A percentile compares a stretch with the other conserved stretches of the same genome.
Evolutionary conservation across 1,140 invertebrate genomes (phyloP).

Genomic region (Rhopalosiphum maidis): DNA sequence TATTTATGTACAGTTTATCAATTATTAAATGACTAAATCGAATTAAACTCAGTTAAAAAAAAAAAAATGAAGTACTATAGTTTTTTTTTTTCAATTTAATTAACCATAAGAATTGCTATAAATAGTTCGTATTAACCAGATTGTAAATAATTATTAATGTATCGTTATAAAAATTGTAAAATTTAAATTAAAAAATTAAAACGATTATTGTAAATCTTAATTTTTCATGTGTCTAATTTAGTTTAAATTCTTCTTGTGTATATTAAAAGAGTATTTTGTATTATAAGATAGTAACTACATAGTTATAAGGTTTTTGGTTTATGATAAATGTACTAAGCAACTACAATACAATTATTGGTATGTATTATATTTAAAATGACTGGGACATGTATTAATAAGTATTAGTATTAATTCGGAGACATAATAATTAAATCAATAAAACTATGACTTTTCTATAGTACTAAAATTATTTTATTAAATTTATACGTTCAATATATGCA

Average conservation of each 20-base stretch:
- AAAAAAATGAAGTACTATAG: no score
- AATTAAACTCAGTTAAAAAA: no score
- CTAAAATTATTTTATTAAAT: not conserved
- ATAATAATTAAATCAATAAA: not conserved
- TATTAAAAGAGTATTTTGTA: not conserved
- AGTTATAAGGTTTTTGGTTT: not conserved
- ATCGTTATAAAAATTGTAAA: rapidly evolving
- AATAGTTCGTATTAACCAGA: not conserved
- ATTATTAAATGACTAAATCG: not conserved
- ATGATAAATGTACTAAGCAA: not conserved
- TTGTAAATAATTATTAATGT: not conserved
- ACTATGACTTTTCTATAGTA: not conserved
- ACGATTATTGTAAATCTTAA: not conserved
- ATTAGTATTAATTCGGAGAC: not conserved
- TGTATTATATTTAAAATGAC: not conserved
- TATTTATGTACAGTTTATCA: not conserved
- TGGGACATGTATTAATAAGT: not conserved
- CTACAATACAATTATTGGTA: not conserved
- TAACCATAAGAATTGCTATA: not conserved
- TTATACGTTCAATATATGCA: not conserved
- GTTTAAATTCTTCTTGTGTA: not conserved
- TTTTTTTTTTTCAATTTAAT: not conserved
- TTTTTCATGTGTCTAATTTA: not conserved
- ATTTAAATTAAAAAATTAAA: not conserved
- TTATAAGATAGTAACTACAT: not conserved